Evolutionary conservation across 2,113 vertebrate genomes (phyloP).

Genomic region (Plestiodon gilberti): DNA sequence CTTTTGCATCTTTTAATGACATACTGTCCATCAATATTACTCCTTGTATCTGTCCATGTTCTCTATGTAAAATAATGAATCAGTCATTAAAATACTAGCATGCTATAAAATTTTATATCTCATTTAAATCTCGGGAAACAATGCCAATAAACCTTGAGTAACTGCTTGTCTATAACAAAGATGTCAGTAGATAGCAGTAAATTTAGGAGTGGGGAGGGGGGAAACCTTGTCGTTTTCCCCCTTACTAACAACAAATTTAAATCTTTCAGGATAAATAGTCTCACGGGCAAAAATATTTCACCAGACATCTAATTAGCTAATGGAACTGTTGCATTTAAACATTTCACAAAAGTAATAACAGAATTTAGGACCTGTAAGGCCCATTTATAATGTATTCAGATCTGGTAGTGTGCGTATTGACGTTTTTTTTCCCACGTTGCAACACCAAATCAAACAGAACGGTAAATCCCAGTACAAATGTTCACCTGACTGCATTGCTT

Average conservation of each 20-base stretch:
- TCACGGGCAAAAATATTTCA: slow-evolving; percentile 39
- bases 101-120: slow-evolving; percentile 75
- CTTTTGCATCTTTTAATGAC: slow-evolving; percentile 65
- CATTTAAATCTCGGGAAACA: slow-evolving; percentile 77
- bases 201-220: slow-evolving; percentile 39
- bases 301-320: slow-evolving; percentile 53
- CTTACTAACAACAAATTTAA: slow-evolving; percentile 62
- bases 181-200: slow-evolving; percentile 65
- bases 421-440: not conserved
- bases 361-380: slow-evolving; percentile 42
- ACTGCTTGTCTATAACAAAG: slow-evolving; percentile 71
- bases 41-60: slow-evolving; percentile 63
- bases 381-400: not conserved
- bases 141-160: slow-evolving; percentile 78
- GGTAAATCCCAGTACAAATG: not conserved
- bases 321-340: slow-evolving; percentile 47
- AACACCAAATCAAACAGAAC: not conserved
- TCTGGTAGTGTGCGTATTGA: not conserved
- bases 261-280: slow-evolving; percentile 40
- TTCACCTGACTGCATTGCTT: not conserved
- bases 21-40: slow-evolving; percentile 67
- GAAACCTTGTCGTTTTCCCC: slow-evolving; percentile 60
- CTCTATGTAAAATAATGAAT: slow-evolving; percentile 74
- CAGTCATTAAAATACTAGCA: slow-evolving; percentile 71
- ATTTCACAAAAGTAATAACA: slow-evolving; percentile 61